A percentile compares a stretch with the other conserved stretches of the same genome.
Evolutionary conservation across 2,797 vertebrate genomes (phyloP).

Genomic region (Paguma larvata): DNA sequence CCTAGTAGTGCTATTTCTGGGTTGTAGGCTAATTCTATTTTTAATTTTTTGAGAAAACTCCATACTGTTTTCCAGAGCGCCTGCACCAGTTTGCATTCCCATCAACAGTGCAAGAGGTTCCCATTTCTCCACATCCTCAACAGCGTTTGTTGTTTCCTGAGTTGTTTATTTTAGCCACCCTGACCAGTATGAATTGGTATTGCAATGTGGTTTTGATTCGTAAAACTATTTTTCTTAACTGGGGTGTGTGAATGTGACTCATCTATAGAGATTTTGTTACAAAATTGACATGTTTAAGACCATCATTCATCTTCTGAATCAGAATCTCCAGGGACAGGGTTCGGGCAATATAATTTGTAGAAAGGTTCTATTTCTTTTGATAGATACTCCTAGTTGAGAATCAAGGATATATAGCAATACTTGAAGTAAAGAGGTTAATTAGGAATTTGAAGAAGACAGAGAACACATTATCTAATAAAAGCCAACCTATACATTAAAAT

Average conservation of each 20-base stretch:
- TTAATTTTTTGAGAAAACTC: too few species aligned
- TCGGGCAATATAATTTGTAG: not conserved
- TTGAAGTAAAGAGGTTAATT: not conserved
- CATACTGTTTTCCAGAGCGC: too few species aligned
- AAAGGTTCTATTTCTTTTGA: not conserved
- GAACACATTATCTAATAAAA: not conserved
- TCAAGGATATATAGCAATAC: not conserved
- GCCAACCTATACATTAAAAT: not conserved
- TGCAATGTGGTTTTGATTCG: too few species aligned
- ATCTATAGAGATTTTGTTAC: not conserved
- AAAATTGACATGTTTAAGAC: not conserved
- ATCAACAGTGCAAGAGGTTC: too few species aligned
- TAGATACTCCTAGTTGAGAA: not conserved
- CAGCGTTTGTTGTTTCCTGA: too few species aligned
- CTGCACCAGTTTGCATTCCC: too few species aligned
- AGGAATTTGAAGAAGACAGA: not conserved
- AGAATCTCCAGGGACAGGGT: not conserved
- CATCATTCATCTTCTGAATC: not conserved
- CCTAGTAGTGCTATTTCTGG: too few species aligned
- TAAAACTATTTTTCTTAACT: not conserved
- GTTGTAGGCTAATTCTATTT: too few species aligned
- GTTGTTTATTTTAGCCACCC: too few species aligned
- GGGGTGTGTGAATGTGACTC: not conserved
- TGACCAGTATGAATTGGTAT: too few species aligned
- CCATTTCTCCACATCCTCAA: too few species aligned